Conservation (phyloP, 1,140 invertebrate genomes). For the Planococcus citri region DNA sequence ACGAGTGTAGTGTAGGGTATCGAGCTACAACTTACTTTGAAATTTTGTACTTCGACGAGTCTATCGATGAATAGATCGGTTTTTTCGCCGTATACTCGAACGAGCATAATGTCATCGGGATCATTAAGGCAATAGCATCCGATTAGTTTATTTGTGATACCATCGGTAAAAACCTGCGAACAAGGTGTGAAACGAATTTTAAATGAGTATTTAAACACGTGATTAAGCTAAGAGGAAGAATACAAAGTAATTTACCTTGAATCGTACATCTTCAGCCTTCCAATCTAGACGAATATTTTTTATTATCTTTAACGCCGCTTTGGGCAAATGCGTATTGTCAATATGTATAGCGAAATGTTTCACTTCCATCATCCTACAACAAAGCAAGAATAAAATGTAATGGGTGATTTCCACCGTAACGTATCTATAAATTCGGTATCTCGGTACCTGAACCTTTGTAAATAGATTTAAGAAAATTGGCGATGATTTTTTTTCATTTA, state of each 20-base stretch:
- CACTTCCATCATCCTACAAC: conserved; percentile 1
- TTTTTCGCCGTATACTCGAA: conserved; percentile 86
- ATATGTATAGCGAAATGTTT: conserved; percentile 9
- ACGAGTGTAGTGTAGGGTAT: no score
- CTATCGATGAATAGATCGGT: conserved; percentile 88
- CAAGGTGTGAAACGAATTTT: background rate
- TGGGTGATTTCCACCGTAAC: no score
- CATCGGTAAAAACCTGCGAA: conserved; percentile 77
- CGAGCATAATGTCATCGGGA: conserved; percentile 58
- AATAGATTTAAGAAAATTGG: background rate
- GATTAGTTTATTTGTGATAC: conserved; percentile 87
- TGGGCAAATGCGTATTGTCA: background rate
- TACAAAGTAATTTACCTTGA: background rate
- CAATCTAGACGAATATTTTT: background rate
- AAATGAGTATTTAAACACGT: background rate
- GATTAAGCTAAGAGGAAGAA: background rate
- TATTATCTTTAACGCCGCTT: background rate
- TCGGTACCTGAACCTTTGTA: no score
- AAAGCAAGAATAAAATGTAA: background rate
- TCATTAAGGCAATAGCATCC: conserved; percentile 47
- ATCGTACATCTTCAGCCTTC: conserved; percentile 1
- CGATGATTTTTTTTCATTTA: no score
- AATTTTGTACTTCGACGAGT: conserved; percentile 55
- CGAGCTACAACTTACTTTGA: conserved; percentile 48
- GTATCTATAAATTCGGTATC: no score